Evolutionary conservation across 2,797 vertebrate genomes (phyloP).

Genomic region (Geotrypetes seraphini): DNA sequence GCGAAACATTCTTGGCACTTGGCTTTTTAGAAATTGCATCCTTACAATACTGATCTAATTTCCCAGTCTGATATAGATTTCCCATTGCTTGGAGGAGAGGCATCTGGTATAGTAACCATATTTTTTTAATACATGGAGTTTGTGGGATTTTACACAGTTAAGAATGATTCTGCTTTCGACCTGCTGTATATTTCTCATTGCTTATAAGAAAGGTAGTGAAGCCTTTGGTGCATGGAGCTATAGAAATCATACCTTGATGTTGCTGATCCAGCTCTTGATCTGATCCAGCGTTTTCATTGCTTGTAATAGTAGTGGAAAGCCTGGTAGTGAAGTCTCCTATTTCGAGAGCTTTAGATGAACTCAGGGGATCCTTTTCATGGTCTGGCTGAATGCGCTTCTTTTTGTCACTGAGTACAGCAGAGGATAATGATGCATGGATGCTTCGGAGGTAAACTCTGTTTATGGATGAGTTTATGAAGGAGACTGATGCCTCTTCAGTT

Average conservation of each 20-base stretch:
- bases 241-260: constrained; percentile 1
- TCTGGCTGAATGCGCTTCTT: not conserved
- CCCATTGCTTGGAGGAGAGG: not conserved
- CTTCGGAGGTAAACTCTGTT: not conserved
- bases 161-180: not conserved
- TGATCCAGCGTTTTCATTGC: not conserved
- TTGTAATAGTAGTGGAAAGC: too few species aligned
- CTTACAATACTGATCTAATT: not conserved
- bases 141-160: not conserved
- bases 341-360: not conserved
- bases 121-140: not conserved
- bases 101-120: not conserved
- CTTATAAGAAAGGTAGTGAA: not conserved
- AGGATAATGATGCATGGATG: not conserved
- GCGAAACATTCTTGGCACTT: not conserved
- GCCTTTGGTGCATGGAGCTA: not conserved
- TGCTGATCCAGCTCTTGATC: constrained; percentile 5
- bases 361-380: not conserved
- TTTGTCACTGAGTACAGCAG: constrained; percentile 4
- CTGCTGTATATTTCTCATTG: not conserved
- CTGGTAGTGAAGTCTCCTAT: not conserved
- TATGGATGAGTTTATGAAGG: not conserved
- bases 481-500: not conserved
- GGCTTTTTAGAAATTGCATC: not conserved
- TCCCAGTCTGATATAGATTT: not conserved